Evolutionary conservation across 2,888 invertebrate species (phyloP), one percentile per base, ranked within the genome.

Genomic region (Vanessa cardui): DNA sequence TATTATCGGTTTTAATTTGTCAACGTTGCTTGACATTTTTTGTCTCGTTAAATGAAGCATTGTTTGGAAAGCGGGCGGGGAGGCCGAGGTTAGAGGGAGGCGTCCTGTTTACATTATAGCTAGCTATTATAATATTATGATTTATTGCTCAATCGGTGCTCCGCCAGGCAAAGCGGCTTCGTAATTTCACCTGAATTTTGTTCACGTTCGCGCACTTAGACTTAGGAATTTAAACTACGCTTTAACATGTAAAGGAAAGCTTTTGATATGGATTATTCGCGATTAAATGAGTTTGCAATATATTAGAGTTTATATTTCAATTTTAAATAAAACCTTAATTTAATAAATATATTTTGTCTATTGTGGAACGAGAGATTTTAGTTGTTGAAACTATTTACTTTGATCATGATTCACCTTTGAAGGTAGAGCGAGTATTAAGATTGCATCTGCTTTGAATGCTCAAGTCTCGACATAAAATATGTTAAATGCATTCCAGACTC

Each of bases 51-150:
- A 77, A 80, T 77, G 77, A 79, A 80, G 78, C 77, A 74, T 75
- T 78, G 77, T 76, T 76, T 79, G 74, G 76, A 76, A 68, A 75
- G 76, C 72, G 73, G 75, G 76, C 69, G 70, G 76, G 71, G 71
- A 70, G 69, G 68, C 73, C 72, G 74, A 67, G 75, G 77, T 80
- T 70, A 75, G 76, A 74, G 76, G 72, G 72, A 69, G 71, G 76
- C 76, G 74, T 79, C 79, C 84, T 89, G 89, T 90, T 89, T 89
- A 89, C 86, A 84, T 86, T 87, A 85, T 82, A 84, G 83, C 86
- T 86, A 90, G 82, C 85, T 87, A 89, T 90, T 88, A 88, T 88
- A 87, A 87, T 86, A 86, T 87, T 85, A 86, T 90, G 89, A 91
- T 90, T 90, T 90, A 90, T 90, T 87, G 80, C 88, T 89, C 84